These are phyloP conservation scores for Romanogobio albipinnatus DNA, from an alignment of 2,113 vertebrate species.

Conservation along the genomic window DNA sequence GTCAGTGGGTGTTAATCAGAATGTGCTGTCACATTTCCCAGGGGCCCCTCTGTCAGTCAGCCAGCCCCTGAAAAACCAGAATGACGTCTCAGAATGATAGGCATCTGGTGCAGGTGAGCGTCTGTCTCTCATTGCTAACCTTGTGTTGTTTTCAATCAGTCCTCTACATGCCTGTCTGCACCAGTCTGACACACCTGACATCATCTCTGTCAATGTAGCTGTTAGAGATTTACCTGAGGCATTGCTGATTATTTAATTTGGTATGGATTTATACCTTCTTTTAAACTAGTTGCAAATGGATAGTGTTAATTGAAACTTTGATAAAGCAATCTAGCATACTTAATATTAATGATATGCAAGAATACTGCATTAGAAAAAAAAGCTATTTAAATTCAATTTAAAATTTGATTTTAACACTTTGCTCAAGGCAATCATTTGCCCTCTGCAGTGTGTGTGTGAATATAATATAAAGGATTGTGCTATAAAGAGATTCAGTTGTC, in stretches of 20 bases:
- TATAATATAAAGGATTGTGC: neutral
- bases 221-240: neutral
- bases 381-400: neutral
- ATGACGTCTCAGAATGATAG: conserved; percentile 22
- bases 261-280: neutral
- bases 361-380: conserved; percentile 16
- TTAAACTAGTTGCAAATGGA: conserved; percentile 10
- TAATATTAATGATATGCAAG: conserved; percentile 36
- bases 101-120: conserved; percentile 44
- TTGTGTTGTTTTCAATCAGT: conserved; percentile 36
- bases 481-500: neutral
- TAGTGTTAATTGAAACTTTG: conserved; percentile 25
- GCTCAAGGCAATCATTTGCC: conserved; percentile 26
- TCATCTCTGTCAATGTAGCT: conserved; percentile 13
- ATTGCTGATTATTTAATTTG: conserved; percentile 6
- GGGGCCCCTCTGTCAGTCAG: conserved; percentile 16
- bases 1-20: conserved; percentile 15
- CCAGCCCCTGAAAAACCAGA: neutral
- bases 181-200: conserved; percentile 20
- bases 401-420: neutral
- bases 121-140: conserved; percentile 51
- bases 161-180: conserved; percentile 46
- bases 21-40: conserved; percentile 19
- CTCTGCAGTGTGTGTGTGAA: neutral
- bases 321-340: neutral